Percentiles rank a stretch among this genome's conserved stretches.
These are phyloP conservation scores for Dolichopus griseipennis DNA, from an alignment of 2,888 invertebrate genomes.

Conservation along the genomic window DNA sequence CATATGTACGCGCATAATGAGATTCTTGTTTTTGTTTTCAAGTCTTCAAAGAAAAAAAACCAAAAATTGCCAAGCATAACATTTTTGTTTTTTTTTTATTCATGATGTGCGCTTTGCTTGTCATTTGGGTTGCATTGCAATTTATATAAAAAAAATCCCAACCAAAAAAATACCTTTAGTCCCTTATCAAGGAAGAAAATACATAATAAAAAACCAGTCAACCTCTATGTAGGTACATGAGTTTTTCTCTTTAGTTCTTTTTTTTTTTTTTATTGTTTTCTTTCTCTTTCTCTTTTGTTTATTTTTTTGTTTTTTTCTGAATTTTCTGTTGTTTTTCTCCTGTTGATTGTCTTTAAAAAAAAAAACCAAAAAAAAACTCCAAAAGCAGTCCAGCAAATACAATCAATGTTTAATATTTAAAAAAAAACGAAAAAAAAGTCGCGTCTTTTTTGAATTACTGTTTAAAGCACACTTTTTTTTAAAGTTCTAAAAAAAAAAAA, in stretches of 20 bases:
- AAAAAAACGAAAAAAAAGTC: neutral
- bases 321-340: neutral
- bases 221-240: constrained; percentile 1
- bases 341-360: neutral
- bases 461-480: neutral
- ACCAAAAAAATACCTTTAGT: neutral
- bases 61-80: neutral
- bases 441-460: constrained; percentile 6
- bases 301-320: neutral
- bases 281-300: neutral
- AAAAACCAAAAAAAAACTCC: neutral
- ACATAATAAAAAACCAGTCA: neutral
- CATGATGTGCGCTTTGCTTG: neutral
- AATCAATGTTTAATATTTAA: neutral
- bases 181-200: neutral
- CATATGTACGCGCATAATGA: constrained; percentile 6
- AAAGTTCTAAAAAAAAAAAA: too few relatives aligned
- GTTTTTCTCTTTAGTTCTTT: neutral
- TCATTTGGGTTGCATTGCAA: neutral
- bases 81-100: neutral
- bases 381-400: too few relatives aligned
- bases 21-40: neutral
- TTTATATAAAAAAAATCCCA: neutral
- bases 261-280: neutral
- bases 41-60: too few relatives aligned